These are phyloP conservation scores for Fabriciana adippe DNA, from an alignment of 2,888 invertebrate species.

Conservation along the genomic window DNA sequence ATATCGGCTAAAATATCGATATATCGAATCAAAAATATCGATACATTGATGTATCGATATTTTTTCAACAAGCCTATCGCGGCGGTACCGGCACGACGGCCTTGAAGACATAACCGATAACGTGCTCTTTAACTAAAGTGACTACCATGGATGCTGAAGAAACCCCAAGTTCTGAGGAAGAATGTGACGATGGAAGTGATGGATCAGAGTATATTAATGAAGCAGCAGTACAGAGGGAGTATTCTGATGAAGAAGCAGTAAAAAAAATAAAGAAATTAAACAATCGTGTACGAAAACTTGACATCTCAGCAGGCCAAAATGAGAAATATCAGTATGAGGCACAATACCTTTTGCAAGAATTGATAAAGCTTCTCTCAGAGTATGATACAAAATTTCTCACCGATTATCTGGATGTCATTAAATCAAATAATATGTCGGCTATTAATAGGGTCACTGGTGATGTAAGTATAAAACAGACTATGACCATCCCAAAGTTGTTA, in stretches of 20 bases:
- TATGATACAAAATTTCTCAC: constrained; percentile 1
- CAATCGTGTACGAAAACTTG: not conserved
- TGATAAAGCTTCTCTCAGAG: not conserved
- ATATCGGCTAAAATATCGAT: too few species aligned
- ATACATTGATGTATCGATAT: too few species aligned
- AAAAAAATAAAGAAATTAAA: not conserved
- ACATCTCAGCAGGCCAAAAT: not conserved
- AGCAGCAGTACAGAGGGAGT: not conserved
- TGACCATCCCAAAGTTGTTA: not conserved
- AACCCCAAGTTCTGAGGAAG: too few species aligned
- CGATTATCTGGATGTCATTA: constrained; percentile 3
- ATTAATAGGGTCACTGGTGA: constrained; percentile 1
- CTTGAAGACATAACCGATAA: too few species aligned
- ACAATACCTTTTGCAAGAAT: constrained; percentile 3
- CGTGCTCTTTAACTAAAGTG: too few species aligned
- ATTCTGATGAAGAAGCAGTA: not conserved
- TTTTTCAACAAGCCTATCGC: too few species aligned
- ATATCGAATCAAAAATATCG: too few species aligned
- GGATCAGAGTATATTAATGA: not conserved
- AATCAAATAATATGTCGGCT: not conserved
- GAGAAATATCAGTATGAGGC: not conserved
- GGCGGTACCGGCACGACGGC: too few species aligned
- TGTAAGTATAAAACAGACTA: not conserved
- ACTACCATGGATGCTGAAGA: too few species aligned
- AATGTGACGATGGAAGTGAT: not conserved